phyloP scores from a whole-genome alignment of 1,140 invertebrate species.

The Pseudomyrmex cubaensis region DNA sequence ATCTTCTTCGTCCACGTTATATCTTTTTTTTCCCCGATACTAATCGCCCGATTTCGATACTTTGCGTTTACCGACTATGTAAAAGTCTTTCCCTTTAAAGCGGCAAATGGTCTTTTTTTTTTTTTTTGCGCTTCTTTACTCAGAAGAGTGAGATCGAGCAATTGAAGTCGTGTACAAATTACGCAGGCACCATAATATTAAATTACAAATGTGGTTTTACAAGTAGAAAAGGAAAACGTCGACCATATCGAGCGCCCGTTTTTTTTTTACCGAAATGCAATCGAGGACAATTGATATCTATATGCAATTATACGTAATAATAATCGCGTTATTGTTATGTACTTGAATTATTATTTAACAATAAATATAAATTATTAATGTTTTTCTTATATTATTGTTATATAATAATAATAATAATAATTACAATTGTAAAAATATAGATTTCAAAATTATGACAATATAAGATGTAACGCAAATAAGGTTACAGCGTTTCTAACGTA shows the following conservation, averaged over 20 bases:
- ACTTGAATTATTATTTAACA: too few relatives aligned
- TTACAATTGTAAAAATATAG: too few relatives aligned
- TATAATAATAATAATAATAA: too few relatives aligned
- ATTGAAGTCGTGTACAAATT: constrained; percentile 42
- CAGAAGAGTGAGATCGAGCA: neutral
- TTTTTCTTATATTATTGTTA: too few relatives aligned
- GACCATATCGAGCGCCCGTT: constrained; percentile 43
- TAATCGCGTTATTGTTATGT: too few relatives aligned
- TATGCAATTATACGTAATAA: neutral
- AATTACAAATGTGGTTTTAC: constrained; percentile 44
- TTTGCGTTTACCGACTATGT: neutral
- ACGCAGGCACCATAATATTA: constrained; percentile 42
- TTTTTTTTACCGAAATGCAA: neutral
- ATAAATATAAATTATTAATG: too few relatives aligned
- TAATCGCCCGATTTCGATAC: constrained; percentile 1
- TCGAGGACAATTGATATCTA: neutral
- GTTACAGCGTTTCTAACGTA: too few relatives aligned
- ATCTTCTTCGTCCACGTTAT: constrained; percentile 13
- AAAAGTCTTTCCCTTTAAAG: too few relatives aligned
- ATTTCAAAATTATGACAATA: too few relatives aligned
- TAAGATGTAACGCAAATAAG: too few relatives aligned
- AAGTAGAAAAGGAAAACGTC: constrained; percentile 29
- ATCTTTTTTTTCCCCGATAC: neutral
- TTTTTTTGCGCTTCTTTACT: neutral
- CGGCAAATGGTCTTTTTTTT: neutral